These are phyloP conservation scores for Pagetopsis macropterus DNA, from an alignment of 2,797 vertebrate genomes.

Conservation along the genomic window DNA sequence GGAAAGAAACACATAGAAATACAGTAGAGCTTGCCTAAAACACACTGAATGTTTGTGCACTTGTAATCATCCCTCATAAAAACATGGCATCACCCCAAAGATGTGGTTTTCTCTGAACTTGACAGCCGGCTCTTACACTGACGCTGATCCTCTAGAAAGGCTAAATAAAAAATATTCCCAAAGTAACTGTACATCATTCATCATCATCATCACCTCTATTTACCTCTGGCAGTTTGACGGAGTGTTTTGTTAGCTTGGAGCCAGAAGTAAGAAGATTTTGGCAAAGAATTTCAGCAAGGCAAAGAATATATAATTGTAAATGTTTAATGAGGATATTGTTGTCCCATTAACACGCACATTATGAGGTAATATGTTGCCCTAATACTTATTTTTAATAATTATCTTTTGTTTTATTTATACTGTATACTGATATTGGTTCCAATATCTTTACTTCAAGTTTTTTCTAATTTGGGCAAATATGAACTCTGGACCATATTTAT, in stretches of 20 bases:
- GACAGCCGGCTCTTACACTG: slow-evolving; percentile 38
- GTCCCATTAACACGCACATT: slow-evolving; percentile 24
- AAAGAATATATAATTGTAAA: slow-evolving; percentile 27
- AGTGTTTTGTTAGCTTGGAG: slow-evolving; percentile 34
- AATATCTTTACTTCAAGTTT: background rate
- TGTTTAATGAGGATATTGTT: slow-evolving; percentile 12
- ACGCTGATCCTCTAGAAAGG: slow-evolving; percentile 32
- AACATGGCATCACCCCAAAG: slow-evolving; percentile 45
- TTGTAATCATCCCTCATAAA: slow-evolving; percentile 35
- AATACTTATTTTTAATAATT: slow-evolving; percentile 11
- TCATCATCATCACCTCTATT: slow-evolving; percentile 59
- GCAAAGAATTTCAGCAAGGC: background rate
- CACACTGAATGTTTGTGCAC: background rate
- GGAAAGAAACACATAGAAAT: slow-evolving; percentile 11
- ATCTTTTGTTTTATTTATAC: slow-evolving; percentile 15
- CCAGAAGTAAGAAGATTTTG: slow-evolving; percentile 23
- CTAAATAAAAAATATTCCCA: slow-evolving; percentile 51
- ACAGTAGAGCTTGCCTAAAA: background rate
- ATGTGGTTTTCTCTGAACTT: slow-evolving; percentile 47
- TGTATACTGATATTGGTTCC: background rate
- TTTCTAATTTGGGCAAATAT: slow-evolving; percentile 18
- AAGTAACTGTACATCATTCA: slow-evolving; percentile 51
- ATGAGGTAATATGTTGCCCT: slow-evolving; percentile 7
- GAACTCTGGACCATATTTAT: background rate
- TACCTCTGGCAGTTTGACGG: slow-evolving; percentile 12